Conservation (phyloP, 30 jellyfish, hydroid and myxozoan genomes). For the Turritopsis dohrnii region DNA sequence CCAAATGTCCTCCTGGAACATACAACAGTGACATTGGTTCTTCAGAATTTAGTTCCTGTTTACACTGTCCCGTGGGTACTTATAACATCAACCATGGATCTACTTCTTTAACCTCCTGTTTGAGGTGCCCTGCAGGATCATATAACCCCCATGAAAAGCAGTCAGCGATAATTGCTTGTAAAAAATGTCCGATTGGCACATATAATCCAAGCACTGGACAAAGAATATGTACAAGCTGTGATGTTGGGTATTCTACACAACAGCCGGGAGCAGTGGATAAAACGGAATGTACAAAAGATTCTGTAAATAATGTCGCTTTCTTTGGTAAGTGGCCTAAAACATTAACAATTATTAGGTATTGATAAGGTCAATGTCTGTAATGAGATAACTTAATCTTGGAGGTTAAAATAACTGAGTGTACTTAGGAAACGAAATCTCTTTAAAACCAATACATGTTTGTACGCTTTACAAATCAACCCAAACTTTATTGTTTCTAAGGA, state of each 20-base stretch:
- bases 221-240: neutral
- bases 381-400: too few species aligned
- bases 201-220: neutral
- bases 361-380: too few species aligned
- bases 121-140: neutral
- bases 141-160: neutral
- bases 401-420: too few species aligned
- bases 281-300: neutral
- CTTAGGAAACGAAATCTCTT: too few species aligned
- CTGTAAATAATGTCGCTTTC: neutral
- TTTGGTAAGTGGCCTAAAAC: neutral
- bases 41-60: neutral
- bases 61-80: neutral
- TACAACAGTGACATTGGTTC: neutral
- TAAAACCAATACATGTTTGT: too few species aligned
- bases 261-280: neutral
- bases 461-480: too few species aligned
- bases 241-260: neutral
- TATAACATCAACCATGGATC: neutral
- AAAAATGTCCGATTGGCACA: slow-evolving; percentile 8
- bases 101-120: neutral
- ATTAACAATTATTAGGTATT: too few species aligned
- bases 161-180: neutral
- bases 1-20: slow-evolving; percentile 10
- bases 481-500: too few species aligned